A percentile compares a stretch with the other conserved stretches of the same genome.
These are phyloP conservation scores for Stenchaetothrips biformis DNA, from an alignment of 2,888 invertebrate genomes.

Conservation along the genomic window DNA sequence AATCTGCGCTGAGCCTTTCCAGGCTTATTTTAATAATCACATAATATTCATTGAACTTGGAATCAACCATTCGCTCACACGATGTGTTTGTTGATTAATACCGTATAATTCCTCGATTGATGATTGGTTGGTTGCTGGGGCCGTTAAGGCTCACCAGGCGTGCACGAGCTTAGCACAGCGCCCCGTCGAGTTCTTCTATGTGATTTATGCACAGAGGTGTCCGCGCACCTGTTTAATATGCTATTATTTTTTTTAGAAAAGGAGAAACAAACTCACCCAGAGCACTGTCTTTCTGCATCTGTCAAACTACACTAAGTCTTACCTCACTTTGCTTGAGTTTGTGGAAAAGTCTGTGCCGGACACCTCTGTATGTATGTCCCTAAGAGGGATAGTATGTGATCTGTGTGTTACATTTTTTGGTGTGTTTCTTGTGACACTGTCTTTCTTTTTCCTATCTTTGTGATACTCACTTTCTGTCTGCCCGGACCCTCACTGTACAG, in stretches of 20 bases:
- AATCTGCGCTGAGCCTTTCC: not conserved
- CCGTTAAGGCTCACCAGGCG: not conserved
- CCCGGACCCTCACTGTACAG: not conserved
- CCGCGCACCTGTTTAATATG: not conserved
- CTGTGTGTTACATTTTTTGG: not conserved
- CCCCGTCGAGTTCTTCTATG: constrained; percentile 13
- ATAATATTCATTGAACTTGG: not conserved
- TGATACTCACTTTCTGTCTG: not conserved
- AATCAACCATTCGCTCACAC: constrained; percentile 13
- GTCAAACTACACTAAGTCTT: too few relatives aligned
- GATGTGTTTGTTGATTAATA: not conserved
- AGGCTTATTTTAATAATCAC: not conserved
- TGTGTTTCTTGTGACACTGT: constrained; percentile 21
- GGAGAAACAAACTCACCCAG: too few relatives aligned
- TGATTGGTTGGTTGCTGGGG: constrained; percentile 20
- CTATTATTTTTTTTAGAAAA: not conserved
- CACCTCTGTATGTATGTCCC: constrained; percentile 2
- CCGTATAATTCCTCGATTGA: constrained; percentile 11
- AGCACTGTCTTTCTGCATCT: too few relatives aligned
- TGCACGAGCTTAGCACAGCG: constrained; percentile 22
- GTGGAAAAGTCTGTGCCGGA: not conserved
- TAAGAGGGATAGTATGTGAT: not conserved
- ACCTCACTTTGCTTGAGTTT: too few relatives aligned
- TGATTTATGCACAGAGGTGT: not conserved
- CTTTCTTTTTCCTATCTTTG: not conserved